Evolutionary conservation across 2,113 vertebrate genomes (phyloP).

Genomic region (Ramphastos sulfuratus): DNA sequence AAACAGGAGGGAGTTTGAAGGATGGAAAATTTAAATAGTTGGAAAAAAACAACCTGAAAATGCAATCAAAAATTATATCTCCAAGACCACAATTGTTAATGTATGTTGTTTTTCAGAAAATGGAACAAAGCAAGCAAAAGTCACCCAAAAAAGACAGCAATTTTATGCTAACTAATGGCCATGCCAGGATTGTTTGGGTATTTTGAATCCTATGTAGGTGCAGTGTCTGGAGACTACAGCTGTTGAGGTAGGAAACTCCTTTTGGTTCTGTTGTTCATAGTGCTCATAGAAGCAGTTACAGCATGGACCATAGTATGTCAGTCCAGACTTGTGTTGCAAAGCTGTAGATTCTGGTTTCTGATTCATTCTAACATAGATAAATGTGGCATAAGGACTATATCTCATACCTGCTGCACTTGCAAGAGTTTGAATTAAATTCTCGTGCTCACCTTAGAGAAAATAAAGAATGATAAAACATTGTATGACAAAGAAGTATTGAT

Average conservation of each 20-base stretch:
- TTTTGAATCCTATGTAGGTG: neutral
- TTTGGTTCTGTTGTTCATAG: neutral
- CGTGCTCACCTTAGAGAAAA: neutral
- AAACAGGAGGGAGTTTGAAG: neutral
- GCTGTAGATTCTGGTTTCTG: neutral
- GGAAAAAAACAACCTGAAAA: neutral
- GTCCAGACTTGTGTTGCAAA: neutral
- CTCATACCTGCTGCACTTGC: neutral
- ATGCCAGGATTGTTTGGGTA: neutral
- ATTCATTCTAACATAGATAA: neutral
- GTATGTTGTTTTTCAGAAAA: neutral
- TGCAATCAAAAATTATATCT: neutral
- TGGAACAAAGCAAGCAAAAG: neutral
- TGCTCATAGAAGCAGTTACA: neutral
- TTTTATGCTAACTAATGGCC: neutral
- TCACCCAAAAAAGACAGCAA: neutral
- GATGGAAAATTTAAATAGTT: neutral
- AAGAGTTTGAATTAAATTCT: neutral
- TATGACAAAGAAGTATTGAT: neutral
- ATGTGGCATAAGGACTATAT: neutral
- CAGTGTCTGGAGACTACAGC: neutral
- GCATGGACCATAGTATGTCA: neutral
- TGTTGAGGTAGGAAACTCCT: neutral
- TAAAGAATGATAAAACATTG: neutral
- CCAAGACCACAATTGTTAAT: neutral